Evolutionary conservation across 37 sponge, comb jelly and placozoan genomes (phyloP), one percentile per base, ranked within the genome.

Genomic region (Beroe forskalii): DNA sequence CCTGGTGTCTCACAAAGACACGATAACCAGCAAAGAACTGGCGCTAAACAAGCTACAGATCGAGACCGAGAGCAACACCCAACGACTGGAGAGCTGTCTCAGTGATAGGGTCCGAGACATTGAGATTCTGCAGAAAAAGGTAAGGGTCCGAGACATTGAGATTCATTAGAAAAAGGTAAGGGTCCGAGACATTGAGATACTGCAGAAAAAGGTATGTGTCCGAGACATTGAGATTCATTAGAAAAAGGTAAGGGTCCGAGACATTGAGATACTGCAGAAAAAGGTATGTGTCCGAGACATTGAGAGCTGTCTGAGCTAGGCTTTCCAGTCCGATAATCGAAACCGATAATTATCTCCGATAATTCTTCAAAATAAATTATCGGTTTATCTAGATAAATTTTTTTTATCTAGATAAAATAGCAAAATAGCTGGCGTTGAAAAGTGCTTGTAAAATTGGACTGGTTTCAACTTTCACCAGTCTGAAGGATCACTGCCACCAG

Each of bases 51-150:
- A 44, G 55, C 12, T 80, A 25, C 86, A 80, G 55, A 80, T 80
- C 30, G 86, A 80, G 38, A 80, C 27, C 27, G 86, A 80, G 44
- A 80, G 86, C 55, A 8, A 4, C 12, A 42, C n/a, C 6, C 39
- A 33, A 28, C 28, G 86, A 24, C 40, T 80, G 55, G 86, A 80
- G 31, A 33, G 38, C 31, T 32, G 17, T 6, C 30, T 80, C 17
- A 44, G 28, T 43, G 86, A 80, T 43, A 80, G 35, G 30, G 35
- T 23, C 28, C n/a, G 55, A 23, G 86, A 80, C 28, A 80, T 80
- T 38, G 86, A 80, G 55, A 80, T 80, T 28, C 86, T 80, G n/a
- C 43, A 41, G 86, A 80, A 80, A 42, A 80, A 80, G 86, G 86
- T 80, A 12, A 27, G 35, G 30, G 35, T 23, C 28, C n/a, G 55